Evolutionary conservation across 1,140 invertebrate genomes (phyloP), one percentile per base, ranked within the genome.

Genomic region (Drosophila hydei): DNA sequence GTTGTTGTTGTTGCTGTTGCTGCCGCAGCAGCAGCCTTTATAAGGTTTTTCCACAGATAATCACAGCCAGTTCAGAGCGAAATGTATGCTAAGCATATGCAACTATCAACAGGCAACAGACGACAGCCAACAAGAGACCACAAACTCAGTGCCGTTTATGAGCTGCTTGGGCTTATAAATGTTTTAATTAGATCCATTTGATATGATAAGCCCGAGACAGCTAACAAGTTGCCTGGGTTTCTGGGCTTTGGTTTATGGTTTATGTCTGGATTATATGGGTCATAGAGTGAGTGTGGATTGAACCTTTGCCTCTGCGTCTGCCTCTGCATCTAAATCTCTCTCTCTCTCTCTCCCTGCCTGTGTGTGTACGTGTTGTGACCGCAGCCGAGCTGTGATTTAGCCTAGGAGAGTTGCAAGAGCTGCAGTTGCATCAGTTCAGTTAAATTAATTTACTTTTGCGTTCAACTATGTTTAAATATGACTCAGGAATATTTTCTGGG

Each of bases 131-230:
- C 50, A 48, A 38, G 54, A 71, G 79, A 79, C 76, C 79, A 61
- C 80, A 85, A 63, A 45, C 56, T 33, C 48, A 51, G 80, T 84
- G 80, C 80, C 80, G 81, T 84, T 84, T 84, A 77, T 85, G 73
- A 77, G 69, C 58, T 67, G 65, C 75, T 75, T 80, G 60, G 83
- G 83, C 71, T 85, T 85, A 85, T 88, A 81, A 85, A 85, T 85
- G 81, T 85, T 85, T 85, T 85, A 85, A 85, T 85, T 85, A 85
- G 81, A 85, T 85, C 68, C 81, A 81, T 85, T 88, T 80, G 81
- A 79, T 64, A 71, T 85, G 81, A 85, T 85, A 88, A 88, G 81
- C 70, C 65, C 50, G 77, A 62, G 81, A 87, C 81, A 77, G 83
- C 77, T 67, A 81, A 87, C 81, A 81, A 87, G 81, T 85, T 87